Base-by-base conservation (phyloP, 2,797 vertebrate species). In the Crypturellus tataupa region DNA sequence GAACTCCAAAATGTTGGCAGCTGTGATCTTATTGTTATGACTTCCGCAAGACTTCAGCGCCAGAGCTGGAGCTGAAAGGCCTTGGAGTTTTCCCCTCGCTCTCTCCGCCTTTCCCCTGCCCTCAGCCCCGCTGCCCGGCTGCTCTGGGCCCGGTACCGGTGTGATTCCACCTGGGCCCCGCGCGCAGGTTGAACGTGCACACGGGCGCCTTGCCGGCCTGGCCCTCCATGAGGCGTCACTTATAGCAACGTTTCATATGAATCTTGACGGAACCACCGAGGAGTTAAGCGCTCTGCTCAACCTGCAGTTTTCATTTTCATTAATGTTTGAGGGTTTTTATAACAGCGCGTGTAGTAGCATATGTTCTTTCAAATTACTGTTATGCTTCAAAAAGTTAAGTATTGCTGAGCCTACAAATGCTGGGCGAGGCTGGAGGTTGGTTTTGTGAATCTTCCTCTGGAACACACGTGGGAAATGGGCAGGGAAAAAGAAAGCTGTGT, bases 401-500 rank as follows among this genome's bases (percentile, higher is more conserved):
- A 17, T 37, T 88, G 64, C 49, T 64, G 78, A 76, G 14, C 29
- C 47, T 62, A 8, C 47, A 65, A 46, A 17, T 21, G 49, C 67
- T 33, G 53, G 5, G 49, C 40, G 12, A 58, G 40, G 16, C 8
- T 29, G 39, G 39, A 47, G 35, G 1, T 0, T 2, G 19, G 35
- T 7, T 85, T 58, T 59, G 12, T 47, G 85, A 62, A 62, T 13
- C 37, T 62, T 37, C 33, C 37, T 62, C 35, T 14, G 23, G 35
- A 77, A 64, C 68, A 11, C 0, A 4, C 1, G 0, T 78, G 64
- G 75, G 55, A 46, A 39, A 6, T 5, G 9, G 39, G 29, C 56
- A 73, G 35, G 51, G 56, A 35, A 10, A 3, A 5, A 64, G 63
- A 12, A 62, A 42, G 39, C 31, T 62, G 47, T 17, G n/a, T n/a